These are phyloP conservation scores for Xyliphius kryptos DNA, from an alignment of 2,113 vertebrate species.

Conservation along the genomic window DNA sequence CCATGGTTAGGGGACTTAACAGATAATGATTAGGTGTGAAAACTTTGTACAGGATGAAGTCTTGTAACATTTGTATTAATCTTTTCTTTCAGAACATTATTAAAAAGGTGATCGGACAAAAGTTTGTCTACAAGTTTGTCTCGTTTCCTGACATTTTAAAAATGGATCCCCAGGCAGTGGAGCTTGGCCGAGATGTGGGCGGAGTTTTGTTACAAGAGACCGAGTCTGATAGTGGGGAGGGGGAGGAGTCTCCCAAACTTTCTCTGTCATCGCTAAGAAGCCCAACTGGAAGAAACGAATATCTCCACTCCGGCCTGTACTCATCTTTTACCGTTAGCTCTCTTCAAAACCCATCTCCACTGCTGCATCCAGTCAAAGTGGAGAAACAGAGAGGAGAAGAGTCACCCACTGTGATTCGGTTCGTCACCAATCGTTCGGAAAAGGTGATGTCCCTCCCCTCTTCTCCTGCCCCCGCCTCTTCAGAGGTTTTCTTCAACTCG, in stretches of 20 bases:
- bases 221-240: slow-evolving; percentile 58
- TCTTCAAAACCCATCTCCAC: slow-evolving; percentile 70
- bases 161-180: slow-evolving; percentile 78
- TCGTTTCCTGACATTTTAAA: slow-evolving; percentile 86
- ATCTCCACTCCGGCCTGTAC: slow-evolving; percentile 82
- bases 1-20: no score
- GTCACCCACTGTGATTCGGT: slow-evolving; percentile 87
- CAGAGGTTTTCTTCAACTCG: slow-evolving; percentile 69
- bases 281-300: slow-evolving; percentile 72
- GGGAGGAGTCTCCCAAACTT: slow-evolving; percentile 68
- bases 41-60: no score
- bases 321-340: slow-evolving; percentile 86
- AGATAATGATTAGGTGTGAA: slow-evolving; percentile 33
- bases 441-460: slow-evolving; percentile 74
- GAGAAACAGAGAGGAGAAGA: slow-evolving; percentile 75
- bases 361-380: slow-evolving; percentile 78
- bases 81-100: slow-evolving; percentile 67
- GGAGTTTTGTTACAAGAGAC: slow-evolving; percentile 77
- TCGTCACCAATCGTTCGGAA: slow-evolving; percentile 79
- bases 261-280: slow-evolving; percentile 67
- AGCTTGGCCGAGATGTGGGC: slow-evolving; percentile 73
- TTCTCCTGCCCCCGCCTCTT: slow-evolving; percentile 61
- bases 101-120: slow-evolving; percentile 88
- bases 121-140: slow-evolving; percentile 90
- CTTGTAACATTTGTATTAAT: no score